A percentile compares a stretch with the other conserved stretches of the same genome.
Evolutionary conservation across 1,140 invertebrate genomes (phyloP).

Genomic region (Archegozetes longisetosus): DNA sequence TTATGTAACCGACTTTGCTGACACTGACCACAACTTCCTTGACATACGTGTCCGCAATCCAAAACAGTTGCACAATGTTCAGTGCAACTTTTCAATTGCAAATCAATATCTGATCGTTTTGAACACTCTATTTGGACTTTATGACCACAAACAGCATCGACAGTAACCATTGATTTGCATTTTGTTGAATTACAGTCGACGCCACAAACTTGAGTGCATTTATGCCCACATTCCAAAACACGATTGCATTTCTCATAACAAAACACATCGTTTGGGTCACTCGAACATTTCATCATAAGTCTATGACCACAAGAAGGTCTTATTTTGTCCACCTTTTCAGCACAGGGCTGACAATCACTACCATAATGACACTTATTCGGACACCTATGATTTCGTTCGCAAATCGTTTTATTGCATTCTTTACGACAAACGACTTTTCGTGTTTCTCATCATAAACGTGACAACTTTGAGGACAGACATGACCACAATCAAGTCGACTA

Average conservation of each 20-base stretch:
- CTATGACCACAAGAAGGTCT: constrained; percentile 25
- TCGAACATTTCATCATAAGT: not conserved
- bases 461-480: not conserved
- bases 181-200: too few relatives aligned
- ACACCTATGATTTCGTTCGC: not conserved
- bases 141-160: too few relatives aligned
- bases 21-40: constrained; percentile 25
- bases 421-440: not conserved
- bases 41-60: constrained; percentile 19
- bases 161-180: too few relatives aligned
- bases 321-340: constrained; percentile 22
- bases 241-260: too few relatives aligned
- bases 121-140: too few relatives aligned
- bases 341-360: constrained; percentile 37
- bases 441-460: not conserved
- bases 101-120: too few relatives aligned
- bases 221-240: too few relatives aligned
- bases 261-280: too few relatives aligned
- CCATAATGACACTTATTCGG: constrained; percentile 17
- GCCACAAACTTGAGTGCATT: too few relatives aligned
- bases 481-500: not conserved
- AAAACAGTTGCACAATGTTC: not conserved
- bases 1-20: constrained; percentile 4
- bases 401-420: not conserved
- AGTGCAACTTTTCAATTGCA: not conserved